phyloP scores from a whole-genome alignment of 2,113 vertebrate species.

The Carollia perspicillata region DNA sequence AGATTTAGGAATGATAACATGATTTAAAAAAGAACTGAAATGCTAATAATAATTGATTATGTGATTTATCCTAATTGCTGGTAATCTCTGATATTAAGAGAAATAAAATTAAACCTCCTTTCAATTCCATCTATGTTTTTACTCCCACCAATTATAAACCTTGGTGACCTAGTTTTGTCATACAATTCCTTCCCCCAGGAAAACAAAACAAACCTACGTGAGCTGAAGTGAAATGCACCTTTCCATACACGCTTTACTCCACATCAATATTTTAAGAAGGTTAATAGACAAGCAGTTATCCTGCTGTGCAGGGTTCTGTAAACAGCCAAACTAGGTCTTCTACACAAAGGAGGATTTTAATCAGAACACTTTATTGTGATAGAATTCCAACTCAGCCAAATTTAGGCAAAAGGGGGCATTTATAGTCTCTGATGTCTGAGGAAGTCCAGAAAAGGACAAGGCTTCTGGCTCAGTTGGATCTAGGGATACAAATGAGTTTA shows the following conservation, averaged over 20 bases:
- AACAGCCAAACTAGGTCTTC: not conserved
- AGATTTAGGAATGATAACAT: not conserved
- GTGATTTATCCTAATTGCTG: not conserved
- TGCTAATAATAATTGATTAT: not conserved
- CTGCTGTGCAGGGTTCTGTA: constrained; percentile 2
- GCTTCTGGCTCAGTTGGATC: not conserved
- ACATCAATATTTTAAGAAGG: constrained; percentile 50
- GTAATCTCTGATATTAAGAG: constrained; percentile 10
- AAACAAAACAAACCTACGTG: not conserved
- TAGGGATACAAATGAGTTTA: not conserved
- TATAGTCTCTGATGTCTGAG: not conserved
- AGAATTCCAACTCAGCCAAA: not conserved
- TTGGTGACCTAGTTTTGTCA: not conserved
- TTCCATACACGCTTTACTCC: not conserved
- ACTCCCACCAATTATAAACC: not conserved
- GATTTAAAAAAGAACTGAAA: not conserved
- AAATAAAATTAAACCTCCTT: constrained; percentile 4
- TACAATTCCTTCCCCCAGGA: not conserved
- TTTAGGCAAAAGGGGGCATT: not conserved
- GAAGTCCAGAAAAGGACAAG: not conserved
- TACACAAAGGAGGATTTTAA: not conserved
- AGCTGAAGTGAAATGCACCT: not conserved
- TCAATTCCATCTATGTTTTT: not conserved
- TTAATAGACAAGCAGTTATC: not conserved
- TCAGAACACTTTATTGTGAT: not conserved